These are phyloP conservation scores for Hemichromis elongatus DNA, from an alignment of 2,113 vertebrate species.

Conservation along the genomic window DNA sequence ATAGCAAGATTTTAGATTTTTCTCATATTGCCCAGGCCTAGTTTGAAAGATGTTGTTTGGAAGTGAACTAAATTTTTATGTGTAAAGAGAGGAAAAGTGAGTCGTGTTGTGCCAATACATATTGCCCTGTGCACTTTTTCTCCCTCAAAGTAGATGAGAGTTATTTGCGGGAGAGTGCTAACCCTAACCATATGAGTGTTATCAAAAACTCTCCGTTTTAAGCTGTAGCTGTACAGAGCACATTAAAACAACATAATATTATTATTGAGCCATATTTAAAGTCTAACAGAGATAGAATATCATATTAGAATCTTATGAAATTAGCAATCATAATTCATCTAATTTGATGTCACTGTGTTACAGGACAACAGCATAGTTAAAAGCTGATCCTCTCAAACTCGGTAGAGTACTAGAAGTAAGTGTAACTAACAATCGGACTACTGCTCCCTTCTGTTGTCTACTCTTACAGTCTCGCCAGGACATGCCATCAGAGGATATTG, in stretches of 20 bases:
- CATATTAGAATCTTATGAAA: background rate
- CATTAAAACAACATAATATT: rapidly evolving
- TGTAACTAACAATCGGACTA: background rate
- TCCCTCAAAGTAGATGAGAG: background rate
- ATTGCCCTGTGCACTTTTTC: too few species aligned
- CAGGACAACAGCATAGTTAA: background rate
- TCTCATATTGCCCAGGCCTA: background rate
- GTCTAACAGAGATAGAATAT: background rate
- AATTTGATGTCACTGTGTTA: background rate
- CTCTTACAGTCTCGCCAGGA: conserved; percentile 90
- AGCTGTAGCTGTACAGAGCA: background rate
- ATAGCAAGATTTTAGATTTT: background rate
- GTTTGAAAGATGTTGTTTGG: background rate
- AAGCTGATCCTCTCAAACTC: rapidly evolving
- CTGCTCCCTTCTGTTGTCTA: background rate
- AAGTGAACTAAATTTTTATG: background rate
- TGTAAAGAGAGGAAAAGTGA: too few species aligned
- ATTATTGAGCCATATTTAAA: background rate
- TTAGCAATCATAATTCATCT: background rate
- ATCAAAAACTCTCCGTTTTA: rapidly evolving
- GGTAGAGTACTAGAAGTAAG: background rate
- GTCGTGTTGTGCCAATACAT: too few species aligned
- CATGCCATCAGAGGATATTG: conserved; percentile 97
- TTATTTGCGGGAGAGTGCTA: background rate
- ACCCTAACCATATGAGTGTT: background rate